Percentiles rank a stretch among this genome's conserved stretches.
Conservation (phyloP, 2,888 invertebrate species). For the Dicyrtomina minuta region DNA sequence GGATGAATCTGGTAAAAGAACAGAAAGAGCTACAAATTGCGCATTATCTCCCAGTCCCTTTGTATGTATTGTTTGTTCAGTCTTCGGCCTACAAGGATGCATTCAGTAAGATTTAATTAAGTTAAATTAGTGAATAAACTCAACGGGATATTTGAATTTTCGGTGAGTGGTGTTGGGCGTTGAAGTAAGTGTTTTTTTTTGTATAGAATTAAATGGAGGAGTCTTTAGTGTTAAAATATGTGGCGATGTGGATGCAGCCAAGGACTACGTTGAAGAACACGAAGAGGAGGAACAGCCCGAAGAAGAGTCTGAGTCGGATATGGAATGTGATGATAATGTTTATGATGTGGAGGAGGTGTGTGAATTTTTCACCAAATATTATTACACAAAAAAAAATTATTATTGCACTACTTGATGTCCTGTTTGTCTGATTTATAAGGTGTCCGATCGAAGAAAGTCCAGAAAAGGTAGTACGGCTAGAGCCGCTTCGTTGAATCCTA, state of each 20-base stretch:
- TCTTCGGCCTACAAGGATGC: too few relatives aligned
- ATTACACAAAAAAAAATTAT: too few relatives aligned
- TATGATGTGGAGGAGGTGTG: conserved; percentile 28
- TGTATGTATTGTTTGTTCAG: too few relatives aligned
- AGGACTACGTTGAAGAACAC: conserved; percentile 39
- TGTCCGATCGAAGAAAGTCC: too few relatives aligned
- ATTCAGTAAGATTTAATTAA: conserved; percentile 64
- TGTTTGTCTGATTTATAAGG: too few relatives aligned
- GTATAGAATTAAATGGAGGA: conserved; percentile 56
- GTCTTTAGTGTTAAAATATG: conserved; percentile 54
- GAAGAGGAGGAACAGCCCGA: conserved; percentile 54
- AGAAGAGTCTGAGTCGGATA: conserved; percentile 66
- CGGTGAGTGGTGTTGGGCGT: background rate
- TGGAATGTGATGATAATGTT: conserved; percentile 64
- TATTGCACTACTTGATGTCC: too few relatives aligned
- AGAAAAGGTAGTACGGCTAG: too few relatives aligned
- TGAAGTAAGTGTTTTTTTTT: conserved; percentile 33
- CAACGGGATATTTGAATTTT: background rate
- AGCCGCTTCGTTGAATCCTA: too few relatives aligned
- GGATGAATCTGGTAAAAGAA: too few relatives aligned
- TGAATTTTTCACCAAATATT: too few relatives aligned
- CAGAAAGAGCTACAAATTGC: too few relatives aligned
- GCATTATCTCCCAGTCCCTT: conserved; percentile 74
- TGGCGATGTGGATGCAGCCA: conserved; percentile 50
- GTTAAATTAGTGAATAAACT: background rate